Percentiles rank a stretch among this genome's conserved stretches.
These are phyloP conservation scores for Pteria penguin DNA, from an alignment of 2,888 invertebrate species.

Conservation along the genomic window DNA sequence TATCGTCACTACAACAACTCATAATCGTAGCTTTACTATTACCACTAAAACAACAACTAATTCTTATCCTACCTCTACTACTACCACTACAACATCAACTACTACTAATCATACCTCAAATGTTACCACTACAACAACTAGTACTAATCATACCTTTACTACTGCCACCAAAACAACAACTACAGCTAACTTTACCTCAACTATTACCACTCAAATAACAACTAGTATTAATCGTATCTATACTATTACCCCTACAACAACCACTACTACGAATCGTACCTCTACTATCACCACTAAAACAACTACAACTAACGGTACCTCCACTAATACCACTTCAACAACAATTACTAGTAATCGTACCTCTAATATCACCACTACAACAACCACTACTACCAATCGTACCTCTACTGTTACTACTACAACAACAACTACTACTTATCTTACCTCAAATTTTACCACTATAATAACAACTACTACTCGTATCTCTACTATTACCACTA, in stretches of 20 bases:
- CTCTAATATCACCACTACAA: constrained; percentile 32
- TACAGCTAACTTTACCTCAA: neutral
- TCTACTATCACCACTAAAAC: constrained; percentile 35
- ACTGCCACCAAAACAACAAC: neutral
- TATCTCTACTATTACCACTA: too few relatives aligned
- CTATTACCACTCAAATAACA: constrained; percentile 25
- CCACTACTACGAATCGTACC: neutral
- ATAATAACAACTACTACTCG: too few relatives aligned
- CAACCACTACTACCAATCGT: constrained; percentile 29
- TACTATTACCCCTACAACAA: neutral
- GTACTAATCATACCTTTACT: neutral
- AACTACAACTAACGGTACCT: constrained; percentile 38
- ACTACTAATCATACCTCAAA: too few relatives aligned
- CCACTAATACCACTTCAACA: constrained; percentile 37
- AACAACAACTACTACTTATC: too few relatives aligned
- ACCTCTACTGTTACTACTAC: too few relatives aligned
- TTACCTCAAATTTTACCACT: too few relatives aligned
- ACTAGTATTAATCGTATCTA: neutral
- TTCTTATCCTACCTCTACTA: constrained; percentile 28
- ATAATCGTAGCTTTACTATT: constrained; percentile 10
- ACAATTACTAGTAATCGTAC: constrained; percentile 36
- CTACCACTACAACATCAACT: constrained; percentile 22
- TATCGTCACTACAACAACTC: constrained; percentile 26
- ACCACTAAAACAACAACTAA: constrained; percentile 1
- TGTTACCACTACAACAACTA: constrained; percentile 11